These are phyloP conservation scores for Silvanus unidentatus DNA, from an alignment of 2,888 invertebrate genomes.

Conservation along the genomic window DNA sequence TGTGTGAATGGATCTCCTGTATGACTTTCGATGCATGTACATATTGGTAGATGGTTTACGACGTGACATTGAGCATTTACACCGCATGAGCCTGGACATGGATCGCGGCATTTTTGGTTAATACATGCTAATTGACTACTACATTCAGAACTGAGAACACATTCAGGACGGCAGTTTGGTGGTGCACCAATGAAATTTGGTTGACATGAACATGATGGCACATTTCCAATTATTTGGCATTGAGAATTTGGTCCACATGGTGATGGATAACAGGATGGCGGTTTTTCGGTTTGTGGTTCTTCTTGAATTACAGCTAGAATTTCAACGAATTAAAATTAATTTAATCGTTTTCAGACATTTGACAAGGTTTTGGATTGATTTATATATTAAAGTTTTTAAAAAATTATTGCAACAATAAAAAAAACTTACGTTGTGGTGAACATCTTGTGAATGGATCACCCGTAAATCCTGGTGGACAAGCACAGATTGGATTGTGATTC, in stretches of 20 bases:
- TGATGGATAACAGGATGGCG: slow-evolving; percentile 73
- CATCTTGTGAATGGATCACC: slow-evolving; percentile 84
- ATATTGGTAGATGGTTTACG: slow-evolving; percentile 74
- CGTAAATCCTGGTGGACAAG: slow-evolving; percentile 75
- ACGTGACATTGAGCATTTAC: slow-evolving; percentile 73
- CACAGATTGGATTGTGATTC: slow-evolving; percentile 84
- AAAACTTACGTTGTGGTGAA: slow-evolving; percentile 59
- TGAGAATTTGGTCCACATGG: slow-evolving; percentile 81
- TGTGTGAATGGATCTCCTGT: slow-evolving; percentile 78
- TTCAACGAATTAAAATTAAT: no score
- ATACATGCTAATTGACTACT: slow-evolving; percentile 70
- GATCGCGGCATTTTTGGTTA: slow-evolving; percentile 73
- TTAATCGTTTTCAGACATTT: no score
- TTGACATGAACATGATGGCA: slow-evolving; percentile 73
- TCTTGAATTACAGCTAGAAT: slow-evolving; percentile 34
- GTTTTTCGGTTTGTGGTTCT: slow-evolving; percentile 53
- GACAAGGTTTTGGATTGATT: neutral
- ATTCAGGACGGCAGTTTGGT: slow-evolving; percentile 74
- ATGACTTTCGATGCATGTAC: slow-evolving; percentile 67
- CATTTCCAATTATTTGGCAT: slow-evolving; percentile 67
- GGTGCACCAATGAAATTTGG: slow-evolving; percentile 74
- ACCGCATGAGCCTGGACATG: slow-evolving; percentile 78
- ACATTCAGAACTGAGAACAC: slow-evolving; percentile 73
- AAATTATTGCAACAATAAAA: no score
- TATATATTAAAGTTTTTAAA: slow-evolving; percentile 1